Evolutionary conservation across 2,113 vertebrate genomes (phyloP).

Genomic region (Raja brachyura): DNA sequence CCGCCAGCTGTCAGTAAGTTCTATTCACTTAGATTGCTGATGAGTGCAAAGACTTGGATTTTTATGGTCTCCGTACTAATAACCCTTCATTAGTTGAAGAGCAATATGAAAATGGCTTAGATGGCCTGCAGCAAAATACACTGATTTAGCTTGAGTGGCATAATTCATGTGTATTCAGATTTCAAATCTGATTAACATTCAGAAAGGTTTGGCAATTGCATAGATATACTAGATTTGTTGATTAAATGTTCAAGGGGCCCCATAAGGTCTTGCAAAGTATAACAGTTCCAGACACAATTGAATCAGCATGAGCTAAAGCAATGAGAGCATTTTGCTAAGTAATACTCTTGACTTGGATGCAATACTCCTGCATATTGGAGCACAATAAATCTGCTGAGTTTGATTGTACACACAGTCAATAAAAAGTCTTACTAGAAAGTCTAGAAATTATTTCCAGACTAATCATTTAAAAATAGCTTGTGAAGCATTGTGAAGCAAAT

Average conservation of each 20-base stretch:
- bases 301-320: not conserved
- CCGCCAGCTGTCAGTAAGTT: not conserved
- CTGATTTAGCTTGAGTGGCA: constrained; percentile 1
- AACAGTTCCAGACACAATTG: not conserved
- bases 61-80: not conserved
- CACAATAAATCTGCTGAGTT: not conserved
- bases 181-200: constrained; percentile 12
- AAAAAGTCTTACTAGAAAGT: not conserved
- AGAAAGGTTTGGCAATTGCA: constrained; percentile 14
- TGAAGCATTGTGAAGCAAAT: not conserved
- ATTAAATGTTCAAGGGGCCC: not conserved
- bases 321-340: not conserved
- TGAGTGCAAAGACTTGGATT: not conserved
- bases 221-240: constrained; percentile 11
- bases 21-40: not conserved
- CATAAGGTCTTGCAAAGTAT: not conserved
- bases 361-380: not conserved
- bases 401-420: not conserved
- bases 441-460: constrained; percentile 6
- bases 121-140: constrained; percentile 8
- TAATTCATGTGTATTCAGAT: not conserved
- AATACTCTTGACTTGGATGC: not conserved
- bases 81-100: not conserved
- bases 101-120: not conserved
- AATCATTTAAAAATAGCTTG: not conserved